Evolutionary conservation across 2,113 vertebrate species (phyloP), one percentile per base, ranked within the genome.

Genomic region (Nematolebias whitei): DNA sequence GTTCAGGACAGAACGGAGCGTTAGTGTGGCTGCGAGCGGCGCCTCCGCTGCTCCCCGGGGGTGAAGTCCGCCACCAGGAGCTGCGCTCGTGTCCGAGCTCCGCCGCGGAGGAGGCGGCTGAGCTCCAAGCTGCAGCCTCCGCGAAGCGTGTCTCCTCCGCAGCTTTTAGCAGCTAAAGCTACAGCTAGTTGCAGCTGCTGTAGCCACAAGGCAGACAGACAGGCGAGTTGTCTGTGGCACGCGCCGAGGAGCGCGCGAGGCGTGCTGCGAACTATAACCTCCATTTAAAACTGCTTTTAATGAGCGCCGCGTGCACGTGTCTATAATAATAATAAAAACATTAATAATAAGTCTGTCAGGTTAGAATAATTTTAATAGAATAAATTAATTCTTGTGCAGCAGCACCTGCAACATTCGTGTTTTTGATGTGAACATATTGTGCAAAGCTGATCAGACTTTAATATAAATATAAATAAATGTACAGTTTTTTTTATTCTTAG

Each of bases 101-200:
- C n/a, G n/a, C n/a, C n/a, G n/a, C n/a, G n/a, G n/a, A n/a, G 50
- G 64, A n/a, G 69, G 62, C 61, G 60, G 64, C 70, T 60, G 67
- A 54, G 32, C 38, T 75, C 19, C 65, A 64, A 76, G 76, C 79
- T 70, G 53, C 72, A 74, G 53, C 52, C 60, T 64, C 63, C 68
- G 57, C 55, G 49, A 61, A 52, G 80, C 63, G 59, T 50, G 76
- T 45, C 63, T 72, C 71, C 85, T 70, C 81, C 62, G 79, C 73
- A 82, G 79, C 72, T 88, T n/a, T 86, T 87, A 68, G 85, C 85
- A 85, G 63, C 88, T 87, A 89, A 91, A 79, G 90, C 87, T 89
- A 90, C 26, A 75, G 88, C 88, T 92, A 88, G 84, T 85, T 51
- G 86, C 79, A 77, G 84, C 85, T 90, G 83, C 89, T 80, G 86